A percentile compares a stretch with the other conserved stretches of the same genome.
phyloP scores from a whole-genome alignment of 2,797 vertebrate species.

The Peromyscus nudipes region DNA sequence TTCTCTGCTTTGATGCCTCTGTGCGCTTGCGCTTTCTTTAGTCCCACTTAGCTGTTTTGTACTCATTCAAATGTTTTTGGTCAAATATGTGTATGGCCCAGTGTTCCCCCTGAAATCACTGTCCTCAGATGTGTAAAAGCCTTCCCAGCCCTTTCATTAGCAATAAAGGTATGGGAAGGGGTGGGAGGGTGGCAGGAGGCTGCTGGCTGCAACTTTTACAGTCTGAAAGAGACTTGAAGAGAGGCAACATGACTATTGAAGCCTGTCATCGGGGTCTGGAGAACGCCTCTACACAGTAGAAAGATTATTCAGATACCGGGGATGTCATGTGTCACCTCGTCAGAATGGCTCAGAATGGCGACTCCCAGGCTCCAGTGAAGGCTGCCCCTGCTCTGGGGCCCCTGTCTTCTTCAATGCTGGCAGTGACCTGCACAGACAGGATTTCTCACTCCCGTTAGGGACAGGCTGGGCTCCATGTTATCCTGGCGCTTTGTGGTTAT shows the following conservation, averaged over 20 bases:
- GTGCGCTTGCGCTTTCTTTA: slow-evolving; percentile 44
- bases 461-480: background rate
- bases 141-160: slow-evolving; percentile 59
- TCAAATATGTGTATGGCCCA: slow-evolving; percentile 26
- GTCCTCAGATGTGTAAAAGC: slow-evolving; percentile 13
- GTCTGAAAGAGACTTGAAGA: slow-evolving; percentile 67
- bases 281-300: slow-evolving; percentile 6
- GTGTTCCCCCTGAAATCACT: slow-evolving; percentile 46
- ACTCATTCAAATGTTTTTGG: slow-evolving; percentile 67
- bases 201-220: background rate
- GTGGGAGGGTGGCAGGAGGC: background rate
- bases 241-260: slow-evolving; percentile 46
- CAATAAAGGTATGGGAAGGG: slow-evolving; percentile 43
- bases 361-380: background rate
- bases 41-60: slow-evolving; percentile 61
- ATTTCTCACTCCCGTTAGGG: slow-evolving; percentile 23
- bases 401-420: slow-evolving; percentile 47
- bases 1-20: slow-evolving; percentile 65
- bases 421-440: slow-evolving; percentile 74
- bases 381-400: background rate
- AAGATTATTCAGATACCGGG: slow-evolving; percentile 55
- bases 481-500: background rate
- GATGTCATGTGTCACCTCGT: slow-evolving; percentile 18
- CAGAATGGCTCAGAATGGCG: background rate
- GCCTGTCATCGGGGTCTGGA: background rate